A percentile compares a stretch with the other conserved stretches of the same genome.
Evolutionary conservation across 2,113 vertebrate species (phyloP).

Genomic region (Thamnaconus septentrionalis): DNA sequence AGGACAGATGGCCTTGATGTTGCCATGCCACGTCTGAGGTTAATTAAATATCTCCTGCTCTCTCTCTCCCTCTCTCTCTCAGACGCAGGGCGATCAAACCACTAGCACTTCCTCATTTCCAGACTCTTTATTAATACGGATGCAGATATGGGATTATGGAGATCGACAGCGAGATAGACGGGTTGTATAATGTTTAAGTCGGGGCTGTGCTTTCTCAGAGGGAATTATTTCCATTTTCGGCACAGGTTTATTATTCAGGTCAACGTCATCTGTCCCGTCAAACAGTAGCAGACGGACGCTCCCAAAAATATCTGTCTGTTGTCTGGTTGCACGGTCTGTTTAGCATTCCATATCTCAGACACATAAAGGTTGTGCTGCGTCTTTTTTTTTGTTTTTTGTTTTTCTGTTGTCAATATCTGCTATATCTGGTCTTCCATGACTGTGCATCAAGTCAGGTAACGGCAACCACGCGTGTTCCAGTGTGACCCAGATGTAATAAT

Average conservation of each 20-base stretch:
- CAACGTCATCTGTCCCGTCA: slow-evolving; percentile 10
- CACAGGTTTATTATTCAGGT: slow-evolving; percentile 17
- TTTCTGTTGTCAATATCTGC: slow-evolving; percentile 9
- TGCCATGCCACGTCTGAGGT: not conserved
- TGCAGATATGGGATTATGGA: slow-evolving; percentile 9
- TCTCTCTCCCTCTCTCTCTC: not conserved
- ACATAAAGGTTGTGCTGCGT: slow-evolving; percentile 9
- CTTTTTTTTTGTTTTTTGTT: not conserved
- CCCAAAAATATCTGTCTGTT: slow-evolving; percentile 14
- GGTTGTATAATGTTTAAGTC: too few relatives aligned
- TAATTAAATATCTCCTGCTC: not conserved
- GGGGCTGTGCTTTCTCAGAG: slow-evolving; percentile 19
- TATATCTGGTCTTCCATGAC: slow-evolving; percentile 61
- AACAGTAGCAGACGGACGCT: slow-evolving; percentile 25
- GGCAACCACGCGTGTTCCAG: slow-evolving; percentile 47
- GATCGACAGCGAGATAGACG: too few relatives aligned
- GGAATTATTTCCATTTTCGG: not conserved
- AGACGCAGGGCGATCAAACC: slow-evolving; percentile 15
- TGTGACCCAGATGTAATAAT: slow-evolving; percentile 52
- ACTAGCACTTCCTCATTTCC: slow-evolving; percentile 18
- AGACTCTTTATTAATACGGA: slow-evolving; percentile 29
- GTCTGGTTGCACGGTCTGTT: slow-evolving; percentile 5
- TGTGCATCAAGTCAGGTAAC: slow-evolving; percentile 45
- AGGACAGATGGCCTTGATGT: too few relatives aligned
- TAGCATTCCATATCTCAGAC: slow-evolving; percentile 8